A percentile compares a stretch with the other conserved stretches of the same genome.
These are phyloP conservation scores for Anarrhichthys ocellatus DNA, from an alignment of 2,113 vertebrate species.

Conservation along the genomic window DNA sequence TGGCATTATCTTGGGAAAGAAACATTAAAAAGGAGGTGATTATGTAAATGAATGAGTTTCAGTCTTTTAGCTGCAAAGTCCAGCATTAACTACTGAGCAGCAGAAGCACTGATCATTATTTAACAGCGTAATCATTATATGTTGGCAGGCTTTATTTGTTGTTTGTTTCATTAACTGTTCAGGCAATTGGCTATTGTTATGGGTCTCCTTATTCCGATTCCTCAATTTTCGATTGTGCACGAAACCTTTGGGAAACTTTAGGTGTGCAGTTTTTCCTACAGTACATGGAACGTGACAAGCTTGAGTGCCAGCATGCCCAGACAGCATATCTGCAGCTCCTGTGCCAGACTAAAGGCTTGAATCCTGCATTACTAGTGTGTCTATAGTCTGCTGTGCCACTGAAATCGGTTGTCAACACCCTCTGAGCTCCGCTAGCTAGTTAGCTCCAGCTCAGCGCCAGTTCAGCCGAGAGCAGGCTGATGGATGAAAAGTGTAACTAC, in stretches of 20 bases:
- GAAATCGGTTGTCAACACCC: constrained; percentile 29
- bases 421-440: constrained; percentile 25
- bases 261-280: neutral
- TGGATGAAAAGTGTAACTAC: constrained; percentile 4
- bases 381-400: constrained; percentile 4
- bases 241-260: neutral
- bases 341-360: constrained; percentile 17
- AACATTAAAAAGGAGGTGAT: constrained; percentile 47
- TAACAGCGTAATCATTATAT: neutral
- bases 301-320: neutral
- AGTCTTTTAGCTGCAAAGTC: constrained; percentile 13
- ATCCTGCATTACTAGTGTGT: constrained; percentile 6
- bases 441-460: constrained; percentile 25
- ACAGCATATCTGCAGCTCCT: neutral
- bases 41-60: constrained; percentile 41
- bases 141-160: neutral
- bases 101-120: neutral
- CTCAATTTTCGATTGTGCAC: neutral
- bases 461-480: constrained; percentile 29
- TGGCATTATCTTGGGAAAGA: constrained; percentile 36
- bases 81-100: constrained; percentile 3
- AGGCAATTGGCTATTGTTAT: neutral
- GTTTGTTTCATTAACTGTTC: neutral
- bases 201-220: neutral
- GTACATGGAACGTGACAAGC: neutral